Base-by-base conservation (phyloP, 2,888 invertebrate species). In the Ceramica pisi region DNA sequence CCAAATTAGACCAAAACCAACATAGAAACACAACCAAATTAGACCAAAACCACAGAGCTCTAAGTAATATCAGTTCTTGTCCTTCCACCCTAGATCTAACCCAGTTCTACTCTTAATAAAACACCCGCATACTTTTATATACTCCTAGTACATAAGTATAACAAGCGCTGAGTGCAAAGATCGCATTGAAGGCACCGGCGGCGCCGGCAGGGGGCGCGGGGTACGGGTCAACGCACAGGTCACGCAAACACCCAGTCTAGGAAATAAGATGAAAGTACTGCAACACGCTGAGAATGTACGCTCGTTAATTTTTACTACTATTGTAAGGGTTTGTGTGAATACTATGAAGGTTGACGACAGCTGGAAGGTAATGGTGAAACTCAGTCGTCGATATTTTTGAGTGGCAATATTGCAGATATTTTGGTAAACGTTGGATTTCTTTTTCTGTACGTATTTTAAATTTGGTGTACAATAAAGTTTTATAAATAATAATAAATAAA, bases 181-280 rank as follows among this genome's bases (percentile, higher is more conserved):
- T 90, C 90, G 89, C 89, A 88, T 90, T 88, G 82, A 80, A 81
- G 76, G 81, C 81, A 76, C 68, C 80, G 81, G 76, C 80, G 81
- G 76, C 76, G 79, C 75, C 76, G 75, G 74, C 75, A 78, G 86
- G 78, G 79, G 76, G 80, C 78, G 76, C 70, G 59, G 56, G 84
- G 87, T 86, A 62, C 88, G 87, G 91, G 92, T 92, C 92, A 90
- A 89, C 88, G 90, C 88, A 88, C 90, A 89, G 90, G 89, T 89
- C 91, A 87, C 89, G 88, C 88, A 87, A 88, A 88, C 88, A 86
- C 76, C 67, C 67, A 56, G 68, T 65, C 63, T 68, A 75, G 73
- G 70, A 78, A 78, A 83, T 69, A 79, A 63, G 70, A 76, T 81
- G 78, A 84, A 77, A 81, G 82, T 72, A 78, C 75, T 71, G 67